These are phyloP conservation scores for Beaufortia kweichowensis DNA, from an alignment of 2,113 vertebrate genomes.

Conservation along the genomic window DNA sequence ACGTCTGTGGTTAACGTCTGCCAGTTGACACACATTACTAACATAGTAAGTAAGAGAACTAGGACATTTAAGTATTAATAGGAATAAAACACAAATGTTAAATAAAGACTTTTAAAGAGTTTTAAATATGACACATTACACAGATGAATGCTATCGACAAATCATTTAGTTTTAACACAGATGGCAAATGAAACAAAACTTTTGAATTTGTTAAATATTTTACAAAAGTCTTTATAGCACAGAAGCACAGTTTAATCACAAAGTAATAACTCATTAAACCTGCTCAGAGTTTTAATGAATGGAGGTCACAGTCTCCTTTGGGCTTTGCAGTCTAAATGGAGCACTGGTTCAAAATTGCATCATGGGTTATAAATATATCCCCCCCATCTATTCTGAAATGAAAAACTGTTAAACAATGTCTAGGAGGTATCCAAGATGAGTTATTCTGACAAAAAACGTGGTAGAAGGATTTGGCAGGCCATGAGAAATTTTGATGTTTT, in stretches of 20 bases:
- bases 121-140: too few relatives aligned
- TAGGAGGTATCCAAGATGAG: too few relatives aligned
- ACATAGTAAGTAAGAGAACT: background rate
- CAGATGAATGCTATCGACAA: too few relatives aligned
- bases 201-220: too few relatives aligned
- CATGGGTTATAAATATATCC: background rate
- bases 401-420: background rate
- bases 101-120: too few relatives aligned
- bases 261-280: background rate
- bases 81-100: too few relatives aligned
- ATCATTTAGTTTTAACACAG: too few relatives aligned
- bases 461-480: too few relatives aligned
- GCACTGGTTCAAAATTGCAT: slow-evolving; percentile 13
- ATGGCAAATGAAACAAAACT: too few relatives aligned
- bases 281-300: background rate
- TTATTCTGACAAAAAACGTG: too few relatives aligned
- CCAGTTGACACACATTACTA: slow-evolving; percentile 49
- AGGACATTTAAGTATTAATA: background rate
- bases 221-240: too few relatives aligned
- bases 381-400: background rate
- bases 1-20: slow-evolving; percentile 23
- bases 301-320: background rate
- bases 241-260: background rate
- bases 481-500: too few relatives aligned
- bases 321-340: background rate